Percentiles rank a stretch among this genome's conserved stretches.
phyloP scores from a whole-genome alignment of 2,113 vertebrate genomes.

The Anolis sagrei region DNA sequence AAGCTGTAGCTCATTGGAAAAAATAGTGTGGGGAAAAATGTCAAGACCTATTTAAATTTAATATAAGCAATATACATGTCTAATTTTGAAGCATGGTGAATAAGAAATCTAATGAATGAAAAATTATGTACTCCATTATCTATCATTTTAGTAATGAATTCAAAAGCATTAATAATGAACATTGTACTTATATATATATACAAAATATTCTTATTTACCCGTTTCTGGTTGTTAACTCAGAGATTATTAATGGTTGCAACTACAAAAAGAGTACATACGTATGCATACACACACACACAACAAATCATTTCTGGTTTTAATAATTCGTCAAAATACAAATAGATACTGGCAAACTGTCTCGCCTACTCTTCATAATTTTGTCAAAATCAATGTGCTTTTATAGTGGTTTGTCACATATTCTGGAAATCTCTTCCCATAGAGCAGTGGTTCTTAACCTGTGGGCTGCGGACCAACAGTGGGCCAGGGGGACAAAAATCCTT shows the following conservation, averaged over 20 bases:
- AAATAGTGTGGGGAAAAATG: slow-evolving; percentile 11
- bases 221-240: background rate
- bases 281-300: background rate
- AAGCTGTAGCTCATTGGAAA: background rate
- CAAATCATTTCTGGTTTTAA: background rate
- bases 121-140: no score
- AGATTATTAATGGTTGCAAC: background rate
- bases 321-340: no score
- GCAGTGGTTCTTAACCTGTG: no score
- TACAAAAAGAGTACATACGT: background rate
- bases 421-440: no score
- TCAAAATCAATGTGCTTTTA: background rate
- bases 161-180: background rate
- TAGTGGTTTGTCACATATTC: no score
- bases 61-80: background rate
- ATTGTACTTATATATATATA: background rate
- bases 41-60: background rate
- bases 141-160: no score
- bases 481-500: no score
- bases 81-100: background rate
- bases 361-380: background rate
- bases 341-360: no score
- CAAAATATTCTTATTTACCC: background rate
- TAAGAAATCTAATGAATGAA: no score
- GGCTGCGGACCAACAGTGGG: no score